phyloP scores from a whole-genome alignment of 2,797 vertebrate genomes.

The Dermochelys coriacea region DNA sequence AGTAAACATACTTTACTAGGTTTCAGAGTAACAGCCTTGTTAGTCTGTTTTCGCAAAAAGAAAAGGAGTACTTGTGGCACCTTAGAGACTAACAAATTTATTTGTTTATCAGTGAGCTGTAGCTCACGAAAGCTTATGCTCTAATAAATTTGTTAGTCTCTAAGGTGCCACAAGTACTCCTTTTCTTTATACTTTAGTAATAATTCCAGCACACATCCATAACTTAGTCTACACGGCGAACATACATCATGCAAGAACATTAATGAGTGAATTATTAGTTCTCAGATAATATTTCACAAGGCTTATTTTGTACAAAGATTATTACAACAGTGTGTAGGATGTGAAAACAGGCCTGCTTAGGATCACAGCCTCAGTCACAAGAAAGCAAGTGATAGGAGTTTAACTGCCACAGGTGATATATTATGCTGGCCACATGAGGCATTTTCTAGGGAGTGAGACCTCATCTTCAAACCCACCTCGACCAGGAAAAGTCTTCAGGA shows the following conservation, averaged over 20 bases:
- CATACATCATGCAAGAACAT: no score
- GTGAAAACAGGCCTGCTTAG: background rate
- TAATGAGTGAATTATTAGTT: background rate
- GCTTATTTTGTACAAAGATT: background rate
- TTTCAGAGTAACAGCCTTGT: no score
- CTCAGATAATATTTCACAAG: background rate
- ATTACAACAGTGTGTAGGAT: background rate
- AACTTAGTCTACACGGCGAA: no score
- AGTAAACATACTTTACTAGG: background rate
- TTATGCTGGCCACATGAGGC: no score
- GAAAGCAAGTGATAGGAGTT: background rate
- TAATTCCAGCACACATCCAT: no score
- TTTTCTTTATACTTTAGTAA: background rate
- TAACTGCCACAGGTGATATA: background rate
- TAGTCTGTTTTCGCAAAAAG: no score
- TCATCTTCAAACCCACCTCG: background rate
- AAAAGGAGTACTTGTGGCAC: no score
- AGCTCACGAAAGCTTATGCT: no score
- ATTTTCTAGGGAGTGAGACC: background rate
- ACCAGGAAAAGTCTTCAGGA: background rate
- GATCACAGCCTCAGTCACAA: background rate
- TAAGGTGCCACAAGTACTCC: no score
- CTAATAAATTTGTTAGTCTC: no score
- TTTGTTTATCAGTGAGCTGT: no score
- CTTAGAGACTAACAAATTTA: no score